These are phyloP conservation scores for Eubasilissa splendida DNA, from an alignment of 2,888 invertebrate genomes.

Conservation along the genomic window DNA sequence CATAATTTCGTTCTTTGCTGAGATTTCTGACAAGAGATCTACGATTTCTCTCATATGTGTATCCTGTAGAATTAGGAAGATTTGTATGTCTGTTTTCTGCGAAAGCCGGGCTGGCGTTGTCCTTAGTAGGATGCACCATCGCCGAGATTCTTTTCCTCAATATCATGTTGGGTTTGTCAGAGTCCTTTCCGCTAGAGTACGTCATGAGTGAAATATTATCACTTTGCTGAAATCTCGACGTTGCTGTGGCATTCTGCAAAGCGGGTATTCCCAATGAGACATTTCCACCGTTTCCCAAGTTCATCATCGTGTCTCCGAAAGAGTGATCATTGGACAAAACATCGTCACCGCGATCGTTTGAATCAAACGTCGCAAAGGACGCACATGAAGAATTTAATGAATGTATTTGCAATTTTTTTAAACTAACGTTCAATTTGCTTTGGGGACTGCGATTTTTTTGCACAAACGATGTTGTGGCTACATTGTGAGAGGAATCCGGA, in stretches of 20 bases:
- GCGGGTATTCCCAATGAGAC: conserved; percentile 45
- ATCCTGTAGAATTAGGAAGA: conserved; percentile 24
- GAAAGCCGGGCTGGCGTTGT: conserved; percentile 54
- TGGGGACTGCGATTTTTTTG: neutral
- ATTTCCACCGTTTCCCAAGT: conserved; percentile 30
- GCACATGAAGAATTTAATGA: conserved; percentile 32
- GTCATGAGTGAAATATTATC: conserved; percentile 44
- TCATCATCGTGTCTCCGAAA: conserved; percentile 7
- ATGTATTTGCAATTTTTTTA: conserved; percentile 13
- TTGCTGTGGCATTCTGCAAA: conserved; percentile 52
- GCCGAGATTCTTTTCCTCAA: conserved; percentile 57
- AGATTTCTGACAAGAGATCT: conserved; percentile 44
- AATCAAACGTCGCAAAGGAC: conserved; percentile 15
- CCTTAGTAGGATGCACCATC: conserved; percentile 55
- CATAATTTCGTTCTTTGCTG: conserved; percentile 55
- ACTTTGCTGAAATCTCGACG: conserved; percentile 41
- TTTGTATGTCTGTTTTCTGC: conserved; percentile 40
- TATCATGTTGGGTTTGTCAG: conserved; percentile 56
- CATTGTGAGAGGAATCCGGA: neutral
- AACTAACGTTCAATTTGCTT: neutral
- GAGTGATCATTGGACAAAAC: conserved; percentile 44
- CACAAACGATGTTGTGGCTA: conserved; percentile 7
- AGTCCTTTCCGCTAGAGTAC: conserved; percentile 44
- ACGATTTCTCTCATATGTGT: conserved; percentile 37
- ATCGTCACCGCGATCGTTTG: conserved; percentile 8